phyloP scores from a whole-genome alignment of 53 echinoderm and acorn worm genomes.

The Echinometra lucunter region DNA sequence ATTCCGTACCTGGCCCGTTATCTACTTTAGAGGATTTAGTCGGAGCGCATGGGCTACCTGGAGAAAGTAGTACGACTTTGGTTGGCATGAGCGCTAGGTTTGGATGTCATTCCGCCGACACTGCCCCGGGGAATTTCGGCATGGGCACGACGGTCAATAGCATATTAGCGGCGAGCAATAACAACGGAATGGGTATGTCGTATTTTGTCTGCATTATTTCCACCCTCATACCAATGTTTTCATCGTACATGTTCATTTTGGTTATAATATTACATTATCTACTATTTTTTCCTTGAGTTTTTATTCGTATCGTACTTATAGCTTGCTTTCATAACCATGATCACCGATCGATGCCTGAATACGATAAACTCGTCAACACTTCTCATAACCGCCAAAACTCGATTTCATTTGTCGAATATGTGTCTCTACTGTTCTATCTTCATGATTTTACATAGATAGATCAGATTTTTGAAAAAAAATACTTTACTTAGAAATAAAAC shows the following conservation, averaged over 20 bases:
- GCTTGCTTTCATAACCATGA: neutral
- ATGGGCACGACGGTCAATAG: conserved; percentile 65
- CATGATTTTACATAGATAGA: no score
- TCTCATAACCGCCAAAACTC: neutral
- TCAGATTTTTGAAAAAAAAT: no score
- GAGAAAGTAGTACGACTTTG: conserved; percentile 20
- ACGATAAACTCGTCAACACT: neutral
- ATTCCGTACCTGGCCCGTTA: conserved; percentile 68
- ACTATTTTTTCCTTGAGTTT: no score
- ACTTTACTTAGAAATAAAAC: no score
- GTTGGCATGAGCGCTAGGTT: conserved; percentile 67
- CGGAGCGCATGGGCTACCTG: conserved; percentile 59
- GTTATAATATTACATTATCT: neutral
- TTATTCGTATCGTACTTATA: no score
- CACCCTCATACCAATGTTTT: neutral
- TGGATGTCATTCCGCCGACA: conserved; percentile 61
- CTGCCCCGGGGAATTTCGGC: conserved; percentile 64
- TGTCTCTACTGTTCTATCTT: neutral
- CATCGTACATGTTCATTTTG: neutral
- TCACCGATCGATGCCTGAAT: neutral
- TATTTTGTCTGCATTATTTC: neutral
- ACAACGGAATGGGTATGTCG: conserved; percentile 65
- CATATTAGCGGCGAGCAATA: conserved; percentile 48
- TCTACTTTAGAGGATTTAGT: conserved; percentile 68
- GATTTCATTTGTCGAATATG: neutral